Conservation (phyloP, 1,140 invertebrate genomes). For the Babylonia areolata region DNA sequence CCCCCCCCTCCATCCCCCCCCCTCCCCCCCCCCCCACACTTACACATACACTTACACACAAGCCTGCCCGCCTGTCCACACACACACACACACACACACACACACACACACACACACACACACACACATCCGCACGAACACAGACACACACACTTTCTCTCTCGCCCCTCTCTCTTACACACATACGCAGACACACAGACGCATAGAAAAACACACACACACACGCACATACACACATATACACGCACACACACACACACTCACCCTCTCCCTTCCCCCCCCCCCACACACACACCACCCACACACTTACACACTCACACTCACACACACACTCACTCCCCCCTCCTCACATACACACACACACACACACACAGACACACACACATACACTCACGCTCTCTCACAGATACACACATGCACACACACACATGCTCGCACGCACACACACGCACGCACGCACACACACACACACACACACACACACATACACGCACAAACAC, state of each 20-base stretch:
- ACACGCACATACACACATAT: constrained; percentile 21
- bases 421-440: not conserved
- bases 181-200: not conserved
- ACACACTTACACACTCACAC: constrained; percentile 14
- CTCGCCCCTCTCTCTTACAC: no score
- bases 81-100: constrained; percentile 22
- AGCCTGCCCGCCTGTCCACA: not conserved
- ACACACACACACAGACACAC: not conserved
- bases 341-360: not conserved
- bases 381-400: not conserved
- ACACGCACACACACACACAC: constrained; percentile 18
- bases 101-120: constrained; percentile 10
- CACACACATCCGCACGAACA: not conserved
- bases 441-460: not conserved
- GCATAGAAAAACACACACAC: constrained; percentile 4
- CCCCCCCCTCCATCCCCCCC: no score
- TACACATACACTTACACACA: constrained; percentile 2
- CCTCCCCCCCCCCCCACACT: no score
- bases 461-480: not conserved
- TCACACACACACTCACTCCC: not conserved
- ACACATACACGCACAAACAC: not conserved
- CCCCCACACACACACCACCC: no score
- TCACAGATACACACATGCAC: not conserved
- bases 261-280: no score
- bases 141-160: not conserved